Evolutionary conservation across 2,797 vertebrate species (phyloP).

Genomic region (Peromyscus melanophrys): DNA sequence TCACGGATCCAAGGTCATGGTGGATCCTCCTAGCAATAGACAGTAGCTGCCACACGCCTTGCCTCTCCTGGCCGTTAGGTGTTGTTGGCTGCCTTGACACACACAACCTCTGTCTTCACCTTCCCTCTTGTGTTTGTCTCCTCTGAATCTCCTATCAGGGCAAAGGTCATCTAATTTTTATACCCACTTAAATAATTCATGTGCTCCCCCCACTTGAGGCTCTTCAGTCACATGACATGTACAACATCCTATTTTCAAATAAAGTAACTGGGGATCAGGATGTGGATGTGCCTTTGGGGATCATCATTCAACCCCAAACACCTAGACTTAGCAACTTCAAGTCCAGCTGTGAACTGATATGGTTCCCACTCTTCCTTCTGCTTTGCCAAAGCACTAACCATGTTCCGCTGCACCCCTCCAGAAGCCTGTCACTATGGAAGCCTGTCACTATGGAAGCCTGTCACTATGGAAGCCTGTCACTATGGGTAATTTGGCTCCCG

Average conservation of each 20-base stretch:
- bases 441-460: too few species aligned
- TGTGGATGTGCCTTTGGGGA: background rate
- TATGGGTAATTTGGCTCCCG: background rate
- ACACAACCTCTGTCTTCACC: background rate
- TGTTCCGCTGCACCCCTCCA: accelerated
- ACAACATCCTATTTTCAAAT: background rate
- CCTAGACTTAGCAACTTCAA: background rate
- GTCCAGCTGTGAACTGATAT: background rate
- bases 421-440: too few species aligned
- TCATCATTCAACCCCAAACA: background rate
- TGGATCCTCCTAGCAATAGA: background rate
- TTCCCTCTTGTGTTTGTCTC: too few species aligned
- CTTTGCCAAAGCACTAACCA: background rate
- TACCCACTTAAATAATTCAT: background rate
- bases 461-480: background rate
- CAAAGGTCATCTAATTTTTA: background rate
- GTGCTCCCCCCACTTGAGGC: background rate
- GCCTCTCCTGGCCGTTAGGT: background rate
- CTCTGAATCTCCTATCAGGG: background rate
- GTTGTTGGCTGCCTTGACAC: too few species aligned
- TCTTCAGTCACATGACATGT: background rate
- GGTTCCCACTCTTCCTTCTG: background rate
- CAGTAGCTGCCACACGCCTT: too few species aligned
- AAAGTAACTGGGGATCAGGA: background rate
- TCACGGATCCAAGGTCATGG: too few species aligned